Evolutionary conservation across 2,888 invertebrate species (phyloP).

Genomic region (Coenonympha arcania): DNA sequence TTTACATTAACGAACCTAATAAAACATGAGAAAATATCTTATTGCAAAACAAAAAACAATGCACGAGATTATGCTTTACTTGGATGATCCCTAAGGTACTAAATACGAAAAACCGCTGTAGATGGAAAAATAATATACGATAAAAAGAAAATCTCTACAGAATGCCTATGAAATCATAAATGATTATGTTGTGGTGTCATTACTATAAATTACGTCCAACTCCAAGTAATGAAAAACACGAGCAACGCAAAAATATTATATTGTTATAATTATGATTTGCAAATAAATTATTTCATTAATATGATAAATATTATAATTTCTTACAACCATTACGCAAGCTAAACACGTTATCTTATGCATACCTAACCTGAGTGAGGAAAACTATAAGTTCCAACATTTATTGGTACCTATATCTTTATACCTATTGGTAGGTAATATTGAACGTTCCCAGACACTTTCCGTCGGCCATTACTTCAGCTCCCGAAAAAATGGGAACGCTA

Average conservation of each 20-base stretch:
- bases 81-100: background rate
- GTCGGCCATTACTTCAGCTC: too few relatives aligned
- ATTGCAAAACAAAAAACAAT: too few relatives aligned
- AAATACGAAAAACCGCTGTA: slow-evolving; percentile 22
- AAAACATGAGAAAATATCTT: too few relatives aligned
- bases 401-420: background rate
- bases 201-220: slow-evolving; percentile 22
- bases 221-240: slow-evolving; percentile 17
- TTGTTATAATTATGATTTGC: slow-evolving; percentile 17
- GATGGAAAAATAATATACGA: slow-evolving; percentile 26
- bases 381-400: background rate
- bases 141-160: slow-evolving; percentile 26
- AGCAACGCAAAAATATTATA: slow-evolving; percentile 19
- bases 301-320: slow-evolving; percentile 21
- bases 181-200: slow-evolving; percentile 16
- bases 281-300: slow-evolving; percentile 21
- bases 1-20: too few relatives aligned
- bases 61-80: too few relatives aligned
- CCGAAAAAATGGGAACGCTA: too few relatives aligned
- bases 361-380: slow-evolving; percentile 11
- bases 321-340: slow-evolving; percentile 12
- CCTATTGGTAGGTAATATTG: background rate
- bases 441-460: too few relatives aligned
- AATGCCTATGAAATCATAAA: slow-evolving; percentile 21
- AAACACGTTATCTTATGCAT: slow-evolving; percentile 11